These are phyloP conservation scores for Anabas testudineus DNA, from an alignment of 2,797 vertebrate species.

Conservation along the genomic window DNA sequence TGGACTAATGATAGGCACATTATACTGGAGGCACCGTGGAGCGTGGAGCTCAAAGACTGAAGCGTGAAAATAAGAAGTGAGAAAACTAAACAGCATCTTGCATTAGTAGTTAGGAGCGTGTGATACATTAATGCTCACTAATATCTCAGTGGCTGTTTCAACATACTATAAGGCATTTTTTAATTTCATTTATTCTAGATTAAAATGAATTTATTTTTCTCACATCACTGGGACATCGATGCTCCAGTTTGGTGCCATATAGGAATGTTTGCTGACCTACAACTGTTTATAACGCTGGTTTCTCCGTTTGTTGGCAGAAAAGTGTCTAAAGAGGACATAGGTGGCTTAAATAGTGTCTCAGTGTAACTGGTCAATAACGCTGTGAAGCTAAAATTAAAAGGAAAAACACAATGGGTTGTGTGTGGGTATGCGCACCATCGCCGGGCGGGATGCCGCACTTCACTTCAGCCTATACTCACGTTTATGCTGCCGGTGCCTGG, in stretches of 20 bases:
- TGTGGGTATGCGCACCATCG: slow-evolving; percentile 4
- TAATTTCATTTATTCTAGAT: neutral
- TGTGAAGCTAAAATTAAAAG: neutral
- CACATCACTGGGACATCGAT: neutral
- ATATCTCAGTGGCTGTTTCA: neutral
- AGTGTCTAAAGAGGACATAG: neutral
- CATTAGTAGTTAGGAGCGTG: neutral
- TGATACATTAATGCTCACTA: neutral
- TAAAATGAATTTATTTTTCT: neutral
- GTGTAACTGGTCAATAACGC: neutral
- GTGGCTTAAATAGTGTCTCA: neutral
- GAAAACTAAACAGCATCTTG: neutral
- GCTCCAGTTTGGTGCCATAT: too few relatives aligned
- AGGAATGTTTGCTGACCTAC: slow-evolving; percentile 5
- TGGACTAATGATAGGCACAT: neutral
- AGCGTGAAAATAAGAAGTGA: neutral
- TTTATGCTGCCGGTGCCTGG: slow-evolving; percentile 95
- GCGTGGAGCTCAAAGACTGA: neutral
- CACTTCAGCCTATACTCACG: slow-evolving; percentile 89
- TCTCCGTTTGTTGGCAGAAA: neutral
- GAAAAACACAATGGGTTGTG: neutral
- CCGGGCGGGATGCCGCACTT: slow-evolving; percentile 19
- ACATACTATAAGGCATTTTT: neutral
- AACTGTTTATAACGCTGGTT: neutral
- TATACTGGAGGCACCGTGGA: neutral